Percentiles rank a stretch among this genome's conserved stretches.
Evolutionary conservation across 2,797 vertebrate genomes (phyloP).

Genomic region (Selene dorsalis): DNA sequence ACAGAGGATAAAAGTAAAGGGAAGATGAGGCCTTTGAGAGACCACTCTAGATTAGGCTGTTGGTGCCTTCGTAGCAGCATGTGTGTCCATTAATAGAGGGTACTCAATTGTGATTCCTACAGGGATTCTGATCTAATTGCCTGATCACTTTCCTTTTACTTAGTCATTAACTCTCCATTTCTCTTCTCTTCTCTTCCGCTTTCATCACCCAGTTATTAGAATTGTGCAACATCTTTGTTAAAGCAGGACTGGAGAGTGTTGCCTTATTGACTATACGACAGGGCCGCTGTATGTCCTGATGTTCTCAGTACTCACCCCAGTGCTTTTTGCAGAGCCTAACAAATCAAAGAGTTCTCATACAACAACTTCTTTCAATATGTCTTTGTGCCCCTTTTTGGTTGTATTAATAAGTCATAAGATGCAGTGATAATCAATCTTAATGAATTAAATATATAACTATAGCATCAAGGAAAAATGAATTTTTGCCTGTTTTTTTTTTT

Average conservation of each 20-base stretch:
- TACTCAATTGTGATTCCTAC: slow-evolving; percentile 58
- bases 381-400: slow-evolving; percentile 14
- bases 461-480: slow-evolving; percentile 12
- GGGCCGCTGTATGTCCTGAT: slow-evolving; percentile 38
- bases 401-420: slow-evolving; percentile 21
- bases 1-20: slow-evolving; percentile 33
- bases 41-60: slow-evolving; percentile 32
- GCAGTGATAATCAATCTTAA: slow-evolving; percentile 31
- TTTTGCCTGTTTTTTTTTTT: not conserved
- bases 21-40: slow-evolving; percentile 36
- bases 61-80: not conserved
- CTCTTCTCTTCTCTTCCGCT: not conserved
- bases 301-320: slow-evolving; percentile 18
- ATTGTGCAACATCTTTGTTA: slow-evolving; percentile 15
- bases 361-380: slow-evolving; percentile 43
- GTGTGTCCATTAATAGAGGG: slow-evolving; percentile 35
- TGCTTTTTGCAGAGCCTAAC: slow-evolving; percentile 27
- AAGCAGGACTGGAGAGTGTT: slow-evolving; percentile 4
- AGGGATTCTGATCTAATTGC: slow-evolving; percentile 67
- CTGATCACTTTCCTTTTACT: slow-evolving; percentile 62
- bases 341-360: slow-evolving; percentile 33
- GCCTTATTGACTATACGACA: slow-evolving; percentile 12
- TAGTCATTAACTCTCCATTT: slow-evolving; percentile 56
- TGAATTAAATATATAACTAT: slow-evolving; percentile 11
- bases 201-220: slow-evolving; percentile 28